These are phyloP conservation scores for Thereva nobilitata DNA, from an alignment of 2,888 invertebrate genomes.

Conservation along the genomic window DNA sequence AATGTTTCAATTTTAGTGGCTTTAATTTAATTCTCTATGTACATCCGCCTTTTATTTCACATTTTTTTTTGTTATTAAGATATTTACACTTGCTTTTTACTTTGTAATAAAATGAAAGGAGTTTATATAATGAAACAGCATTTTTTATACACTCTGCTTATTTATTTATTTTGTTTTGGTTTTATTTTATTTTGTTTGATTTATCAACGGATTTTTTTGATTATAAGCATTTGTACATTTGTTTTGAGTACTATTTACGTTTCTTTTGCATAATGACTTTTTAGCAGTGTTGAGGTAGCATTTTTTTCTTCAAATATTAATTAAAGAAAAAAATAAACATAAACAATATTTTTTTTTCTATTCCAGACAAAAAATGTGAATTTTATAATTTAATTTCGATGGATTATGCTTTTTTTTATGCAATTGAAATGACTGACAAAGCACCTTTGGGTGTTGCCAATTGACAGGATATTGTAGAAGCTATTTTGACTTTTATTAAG, in stretches of 20 bases:
- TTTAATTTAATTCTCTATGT: conserved; percentile 3
- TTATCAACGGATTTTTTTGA: conserved; percentile 27
- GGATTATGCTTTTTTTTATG: no score
- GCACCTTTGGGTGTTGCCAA: no score
- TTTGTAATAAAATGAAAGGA: conserved; percentile 10
- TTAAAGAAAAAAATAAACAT: conserved; percentile 16
- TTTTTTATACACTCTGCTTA: conserved; percentile 13
- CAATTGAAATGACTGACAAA: no score
- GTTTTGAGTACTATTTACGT: conserved; percentile 21
- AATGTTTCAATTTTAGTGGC: conserved; percentile 15
- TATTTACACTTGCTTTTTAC: conserved; percentile 10
- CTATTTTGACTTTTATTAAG: no score
- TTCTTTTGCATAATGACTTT: conserved; percentile 11
- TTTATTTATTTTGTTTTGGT: conserved; percentile 14
- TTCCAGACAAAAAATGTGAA: neutral
- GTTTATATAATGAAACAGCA: conserved; percentile 6
- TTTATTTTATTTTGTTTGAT: conserved; percentile 20
- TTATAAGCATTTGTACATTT: conserved; percentile 32
- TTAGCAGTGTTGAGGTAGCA: conserved; percentile 30
- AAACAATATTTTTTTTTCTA: conserved; percentile 4
- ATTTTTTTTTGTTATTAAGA: neutral
- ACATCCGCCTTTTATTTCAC: conserved; percentile 20
- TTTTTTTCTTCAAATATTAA: conserved; percentile 24
- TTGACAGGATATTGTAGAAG: no score
- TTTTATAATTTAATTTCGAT: no score